Percentiles rank a stretch among this genome's conserved stretches.
phyloP scores from a whole-genome alignment of 2,888 invertebrate species.

The Synanthedon myopaeformis region DNA sequence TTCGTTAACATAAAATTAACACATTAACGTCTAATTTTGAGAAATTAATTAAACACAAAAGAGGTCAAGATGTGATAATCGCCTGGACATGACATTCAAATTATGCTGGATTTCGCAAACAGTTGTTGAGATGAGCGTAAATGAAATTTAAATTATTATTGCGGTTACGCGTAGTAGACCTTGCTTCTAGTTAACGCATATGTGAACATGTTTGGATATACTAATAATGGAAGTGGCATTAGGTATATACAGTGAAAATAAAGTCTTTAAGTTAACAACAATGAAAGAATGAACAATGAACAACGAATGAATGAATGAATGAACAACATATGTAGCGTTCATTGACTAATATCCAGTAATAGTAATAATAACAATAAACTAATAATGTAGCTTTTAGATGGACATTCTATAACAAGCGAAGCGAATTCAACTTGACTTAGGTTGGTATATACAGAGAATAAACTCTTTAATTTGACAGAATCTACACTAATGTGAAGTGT shows the following conservation, averaged over 20 bases:
- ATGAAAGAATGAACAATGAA: no score
- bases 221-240: slow-evolving; percentile 7
- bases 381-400: no score
- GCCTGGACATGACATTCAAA: slow-evolving; percentile 14
- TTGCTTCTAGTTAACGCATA: slow-evolving; percentile 43
- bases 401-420: no score
- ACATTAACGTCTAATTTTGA: background rate
- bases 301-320: no score
- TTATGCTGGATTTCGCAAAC: slow-evolving; percentile 15
- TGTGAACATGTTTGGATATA: slow-evolving; percentile 10
- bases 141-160: slow-evolving; percentile 22
- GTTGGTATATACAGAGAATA: no score
- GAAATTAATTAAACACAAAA: slow-evolving; percentile 3
- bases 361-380: no score
- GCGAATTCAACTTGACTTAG: no score
- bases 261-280: no score
- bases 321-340: no score
- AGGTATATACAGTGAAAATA: background rate
- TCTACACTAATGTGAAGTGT: no score
- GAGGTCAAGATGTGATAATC: slow-evolving; percentile 9
- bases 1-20: background rate
- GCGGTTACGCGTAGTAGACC: slow-evolving; percentile 24
- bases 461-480: no score
- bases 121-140: slow-evolving; percentile 34
- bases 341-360: no score